phyloP scores from a whole-genome alignment of 2,113 vertebrate species.

The Mesoclemmys tuberculata region DNA sequence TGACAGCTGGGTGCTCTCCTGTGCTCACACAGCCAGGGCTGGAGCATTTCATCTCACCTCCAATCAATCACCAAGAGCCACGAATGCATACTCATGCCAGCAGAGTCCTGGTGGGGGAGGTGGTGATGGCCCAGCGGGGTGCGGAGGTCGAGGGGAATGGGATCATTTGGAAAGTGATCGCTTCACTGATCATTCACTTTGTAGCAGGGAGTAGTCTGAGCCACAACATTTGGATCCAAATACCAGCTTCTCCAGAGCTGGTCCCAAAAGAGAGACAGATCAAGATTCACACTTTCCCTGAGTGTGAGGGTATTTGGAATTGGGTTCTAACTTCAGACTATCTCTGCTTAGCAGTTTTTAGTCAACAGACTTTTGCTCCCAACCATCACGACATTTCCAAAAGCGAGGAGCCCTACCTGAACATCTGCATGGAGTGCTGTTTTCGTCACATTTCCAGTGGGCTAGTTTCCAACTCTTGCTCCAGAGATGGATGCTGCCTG shows the following conservation, averaged over 20 bases:
- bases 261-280: not conserved
- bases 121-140: not conserved
- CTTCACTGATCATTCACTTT: not conserved
- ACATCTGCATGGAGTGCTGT: not conserved
- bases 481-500: not conserved
- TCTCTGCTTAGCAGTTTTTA: not conserved
- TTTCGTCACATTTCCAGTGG: not conserved
- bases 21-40: not conserved
- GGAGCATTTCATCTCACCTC: constrained; percentile 11
- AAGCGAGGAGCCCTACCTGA: not conserved
- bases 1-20: constrained; percentile 28
- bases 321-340: not conserved
- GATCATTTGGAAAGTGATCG: not conserved
- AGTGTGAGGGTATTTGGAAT: not conserved
- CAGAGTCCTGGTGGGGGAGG: not conserved
- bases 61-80: not conserved
- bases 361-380: not conserved
- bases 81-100: not conserved
- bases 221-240: not conserved
- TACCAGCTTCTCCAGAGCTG: not conserved
- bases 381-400: not conserved
- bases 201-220: not conserved
- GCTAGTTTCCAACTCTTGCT: not conserved
- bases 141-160: not conserved
- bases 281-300: not conserved